Conservation (phyloP, 1,140 invertebrate genomes). For the Lucilia cuprina region DNA sequence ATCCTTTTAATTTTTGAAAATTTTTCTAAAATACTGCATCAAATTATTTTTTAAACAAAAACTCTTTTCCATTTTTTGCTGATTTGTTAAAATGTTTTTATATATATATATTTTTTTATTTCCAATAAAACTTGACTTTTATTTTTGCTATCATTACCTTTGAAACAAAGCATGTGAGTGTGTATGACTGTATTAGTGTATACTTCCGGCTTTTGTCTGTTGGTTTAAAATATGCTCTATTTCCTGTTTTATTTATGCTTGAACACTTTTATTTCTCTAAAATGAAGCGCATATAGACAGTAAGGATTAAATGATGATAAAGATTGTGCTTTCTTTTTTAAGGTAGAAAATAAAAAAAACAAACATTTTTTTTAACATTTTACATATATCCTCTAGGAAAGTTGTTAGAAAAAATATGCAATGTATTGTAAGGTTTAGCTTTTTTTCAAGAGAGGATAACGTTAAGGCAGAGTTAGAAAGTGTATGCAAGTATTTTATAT, state of each 20-base stretch:
- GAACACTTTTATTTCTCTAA: slow-evolving; percentile 18
- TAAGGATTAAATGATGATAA: slow-evolving; percentile 6
- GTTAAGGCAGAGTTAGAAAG: background rate
- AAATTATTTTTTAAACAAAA: background rate
- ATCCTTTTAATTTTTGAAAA: too few relatives aligned
- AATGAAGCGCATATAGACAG: background rate
- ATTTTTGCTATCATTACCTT: background rate
- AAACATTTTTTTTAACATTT: background rate
- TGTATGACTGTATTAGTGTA: background rate
- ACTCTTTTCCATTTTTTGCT: background rate
- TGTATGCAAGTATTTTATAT: background rate
- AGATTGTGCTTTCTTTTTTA: background rate
- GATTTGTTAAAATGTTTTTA: background rate
- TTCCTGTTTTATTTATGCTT: slow-evolving; percentile 15
- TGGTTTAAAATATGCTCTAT: slow-evolving; percentile 5
- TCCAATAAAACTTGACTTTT: background rate
- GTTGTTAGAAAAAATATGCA: too few relatives aligned
- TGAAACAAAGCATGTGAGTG: too few relatives aligned
- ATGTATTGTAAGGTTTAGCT: too few relatives aligned
- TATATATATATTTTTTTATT: background rate
- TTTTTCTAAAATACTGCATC: background rate
- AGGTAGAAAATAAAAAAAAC: too few relatives aligned
- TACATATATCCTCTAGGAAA: background rate
- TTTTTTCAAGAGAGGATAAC: too few relatives aligned
- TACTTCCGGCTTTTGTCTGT: slow-evolving; percentile 9